Percentiles rank a stretch among this genome's conserved stretches.
Conservation (phyloP, 2,113 vertebrate species). For the Scomber colias region DNA sequence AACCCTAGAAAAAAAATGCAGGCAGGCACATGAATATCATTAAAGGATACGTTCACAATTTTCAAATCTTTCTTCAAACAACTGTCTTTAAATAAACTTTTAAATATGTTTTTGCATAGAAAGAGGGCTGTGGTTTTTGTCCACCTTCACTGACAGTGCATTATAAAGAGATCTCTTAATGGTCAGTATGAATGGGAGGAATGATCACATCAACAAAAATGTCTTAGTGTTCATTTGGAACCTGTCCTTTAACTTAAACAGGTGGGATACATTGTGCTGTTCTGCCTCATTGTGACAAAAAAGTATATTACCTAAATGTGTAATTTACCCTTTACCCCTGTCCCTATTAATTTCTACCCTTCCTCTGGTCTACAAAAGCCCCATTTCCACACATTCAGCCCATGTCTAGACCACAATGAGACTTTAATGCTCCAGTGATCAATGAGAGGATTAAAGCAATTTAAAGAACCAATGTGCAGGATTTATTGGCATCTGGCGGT, state of each 20-base stretch:
- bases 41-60: background rate
- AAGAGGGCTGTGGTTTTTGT: no score
- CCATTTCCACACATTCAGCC: constrained; percentile 38
- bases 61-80: no score
- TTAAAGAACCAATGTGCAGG: constrained; percentile 29
- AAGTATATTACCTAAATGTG: background rate
- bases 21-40: background rate
- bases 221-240: no score
- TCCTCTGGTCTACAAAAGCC: constrained; percentile 43
- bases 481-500: no score
- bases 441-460: constrained; percentile 70
- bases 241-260: background rate
- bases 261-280: background rate
- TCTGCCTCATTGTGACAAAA: background rate
- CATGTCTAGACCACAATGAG: constrained; percentile 37
- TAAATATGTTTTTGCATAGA: no score
- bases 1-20: no score
- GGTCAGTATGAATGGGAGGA: no score
- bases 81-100: no score
- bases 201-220: no score
- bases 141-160: no score
- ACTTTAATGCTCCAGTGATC: constrained; percentile 71
- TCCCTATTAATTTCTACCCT: constrained; percentile 32
- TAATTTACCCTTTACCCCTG: constrained; percentile 18
- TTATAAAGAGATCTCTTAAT: no score